Conservation (phyloP, 1,140 invertebrate genomes). For the Nymphalis io region DNA sequence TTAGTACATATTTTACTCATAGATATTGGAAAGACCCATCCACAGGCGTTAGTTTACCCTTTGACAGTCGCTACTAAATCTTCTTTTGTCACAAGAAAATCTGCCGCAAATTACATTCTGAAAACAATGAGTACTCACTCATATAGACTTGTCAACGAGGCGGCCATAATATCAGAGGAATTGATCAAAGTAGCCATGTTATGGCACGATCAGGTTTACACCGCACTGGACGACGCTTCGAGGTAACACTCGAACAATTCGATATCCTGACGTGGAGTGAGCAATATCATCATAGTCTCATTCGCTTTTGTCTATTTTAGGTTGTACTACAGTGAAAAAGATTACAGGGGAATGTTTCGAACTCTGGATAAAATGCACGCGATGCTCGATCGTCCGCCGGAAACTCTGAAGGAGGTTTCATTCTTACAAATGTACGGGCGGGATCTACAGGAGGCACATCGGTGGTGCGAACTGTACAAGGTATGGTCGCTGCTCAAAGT, state of each 20-base stretch:
- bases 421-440: conserved; percentile 98
- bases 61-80: conserved; percentile 98
- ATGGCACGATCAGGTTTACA: conserved; percentile 99
- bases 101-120: conserved; percentile 96
- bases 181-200: conserved; percentile 98
- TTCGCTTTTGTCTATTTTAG: conserved; percentile 60
- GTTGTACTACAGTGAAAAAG: conserved; percentile 97
- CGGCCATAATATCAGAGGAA: conserved; percentile 96
- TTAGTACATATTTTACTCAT: conserved; percentile 96
- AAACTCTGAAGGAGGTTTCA: conserved; percentile 98
- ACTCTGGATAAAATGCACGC: conserved; percentile 97
- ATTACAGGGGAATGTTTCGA: conserved; percentile 97
- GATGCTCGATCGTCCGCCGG: conserved; percentile 95
- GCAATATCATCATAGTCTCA: neutral
- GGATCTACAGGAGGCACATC: conserved; percentile 95
- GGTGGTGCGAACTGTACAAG: conserved; percentile 95
- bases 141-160: conserved; percentile 95
- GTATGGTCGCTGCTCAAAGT: conserved; percentile 52
- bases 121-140: conserved; percentile 98
- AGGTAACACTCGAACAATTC: conserved; percentile 66
- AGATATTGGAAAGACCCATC: conserved; percentile 95
- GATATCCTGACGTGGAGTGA: neutral
- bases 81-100: conserved; percentile 89
- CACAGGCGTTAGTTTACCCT: conserved; percentile 97
- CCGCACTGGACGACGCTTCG: conserved; percentile 98